A percentile compares a stretch with the other conserved stretches of the same genome.
phyloP scores from a whole-genome alignment of 2,888 invertebrate genomes.

The Cosmorhoe ocellata region DNA sequence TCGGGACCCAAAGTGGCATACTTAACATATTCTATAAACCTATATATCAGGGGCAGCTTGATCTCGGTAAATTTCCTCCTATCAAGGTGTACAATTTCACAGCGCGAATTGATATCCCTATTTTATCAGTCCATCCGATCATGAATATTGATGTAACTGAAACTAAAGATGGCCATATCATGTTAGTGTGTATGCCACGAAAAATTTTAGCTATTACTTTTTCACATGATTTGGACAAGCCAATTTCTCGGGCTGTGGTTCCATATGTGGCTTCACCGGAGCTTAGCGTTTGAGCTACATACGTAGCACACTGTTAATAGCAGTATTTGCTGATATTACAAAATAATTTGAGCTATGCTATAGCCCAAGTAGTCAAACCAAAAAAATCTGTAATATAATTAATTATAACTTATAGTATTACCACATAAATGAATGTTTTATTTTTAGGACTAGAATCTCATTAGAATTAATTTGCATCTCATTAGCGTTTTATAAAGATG shows the following conservation, averaged over 20 bases:
- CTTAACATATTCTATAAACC: constrained; percentile 62
- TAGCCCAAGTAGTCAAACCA: too few relatives aligned
- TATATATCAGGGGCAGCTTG: constrained; percentile 49
- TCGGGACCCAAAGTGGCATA: constrained; percentile 63
- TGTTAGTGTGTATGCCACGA: constrained; percentile 67
- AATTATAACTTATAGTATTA: too few relatives aligned
- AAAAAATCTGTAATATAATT: too few relatives aligned
- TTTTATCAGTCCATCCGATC: constrained; percentile 57
- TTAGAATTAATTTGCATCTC: too few relatives aligned
- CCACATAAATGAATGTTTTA: too few relatives aligned
- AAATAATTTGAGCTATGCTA: too few relatives aligned
- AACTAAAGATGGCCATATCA: constrained; percentile 54
- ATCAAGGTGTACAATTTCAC: constrained; percentile 63
- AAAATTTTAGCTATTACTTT: constrained; percentile 63
- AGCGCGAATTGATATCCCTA: constrained; percentile 55
- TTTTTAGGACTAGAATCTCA: too few relatives aligned
- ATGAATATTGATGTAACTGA: constrained; percentile 62
- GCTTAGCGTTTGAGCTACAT: background rate
- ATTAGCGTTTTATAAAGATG: too few relatives aligned
- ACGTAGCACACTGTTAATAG: too few relatives aligned
- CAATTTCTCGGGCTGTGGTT: constrained; percentile 42
- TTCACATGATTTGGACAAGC: constrained; percentile 45
- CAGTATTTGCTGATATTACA: too few relatives aligned
- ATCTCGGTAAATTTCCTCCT: constrained; percentile 54
- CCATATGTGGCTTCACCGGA: constrained; percentile 2